Conservation (phyloP, 2,888 invertebrate species). For the Mycalesis mineus region DNA sequence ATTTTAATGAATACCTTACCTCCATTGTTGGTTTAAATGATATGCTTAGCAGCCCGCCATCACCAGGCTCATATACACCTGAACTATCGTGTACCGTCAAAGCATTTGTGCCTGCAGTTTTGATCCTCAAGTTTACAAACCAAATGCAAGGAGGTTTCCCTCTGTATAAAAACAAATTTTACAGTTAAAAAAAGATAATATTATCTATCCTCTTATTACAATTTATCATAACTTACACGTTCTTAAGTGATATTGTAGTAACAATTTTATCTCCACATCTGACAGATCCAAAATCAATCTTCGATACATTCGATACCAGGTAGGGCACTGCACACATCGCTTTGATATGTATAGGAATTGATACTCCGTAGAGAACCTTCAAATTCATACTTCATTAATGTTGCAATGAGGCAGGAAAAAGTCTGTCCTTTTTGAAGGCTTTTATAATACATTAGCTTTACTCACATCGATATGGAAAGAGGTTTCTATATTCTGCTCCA, state of each 20-base stretch:
- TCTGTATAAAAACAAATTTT: conserved; percentile 45
- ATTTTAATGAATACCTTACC: conserved; percentile 36
- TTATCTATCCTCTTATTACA: not conserved
- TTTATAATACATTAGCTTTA: no score
- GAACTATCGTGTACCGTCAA: conserved; percentile 58
- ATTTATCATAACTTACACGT: conserved; percentile 65
- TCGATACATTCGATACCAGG: conserved; percentile 57
- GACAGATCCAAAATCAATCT: conserved; percentile 77
- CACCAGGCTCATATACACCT: conserved; percentile 70
- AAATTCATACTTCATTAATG: no score
- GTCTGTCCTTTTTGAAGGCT: no score
- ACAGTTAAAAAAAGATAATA: not conserved
- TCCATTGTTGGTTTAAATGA: conserved; percentile 77
- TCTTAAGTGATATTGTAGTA: conserved; percentile 73
- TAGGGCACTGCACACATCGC: conserved; percentile 79
- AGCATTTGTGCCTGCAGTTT: conserved; percentile 49
- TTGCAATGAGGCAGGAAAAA: no score
- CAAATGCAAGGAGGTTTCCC: conserved; percentile 78
- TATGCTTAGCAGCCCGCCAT: conserved; percentile 71
- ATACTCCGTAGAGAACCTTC: conserved; percentile 78
- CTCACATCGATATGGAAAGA: conserved; percentile 69
- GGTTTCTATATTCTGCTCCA: conserved; percentile 62
- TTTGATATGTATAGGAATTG: conserved; percentile 76
- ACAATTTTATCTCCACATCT: conserved; percentile 79
- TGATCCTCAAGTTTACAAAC: conserved; percentile 62